Conservation (phyloP, 2,888 invertebrate genomes). For the Cephonodes hylas region DNA sequence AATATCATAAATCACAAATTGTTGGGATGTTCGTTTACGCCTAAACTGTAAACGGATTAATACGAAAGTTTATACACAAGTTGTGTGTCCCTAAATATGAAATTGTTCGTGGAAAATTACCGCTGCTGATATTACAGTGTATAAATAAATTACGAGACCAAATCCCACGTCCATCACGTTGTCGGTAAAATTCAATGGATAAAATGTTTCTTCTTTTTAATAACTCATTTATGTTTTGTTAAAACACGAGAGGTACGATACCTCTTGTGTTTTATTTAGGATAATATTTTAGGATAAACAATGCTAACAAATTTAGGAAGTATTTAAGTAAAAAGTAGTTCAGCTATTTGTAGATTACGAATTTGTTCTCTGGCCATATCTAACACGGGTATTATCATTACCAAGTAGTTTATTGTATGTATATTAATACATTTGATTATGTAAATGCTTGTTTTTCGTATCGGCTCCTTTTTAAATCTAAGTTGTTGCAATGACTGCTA, state of each 20-base stretch:
- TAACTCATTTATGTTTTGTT: background rate
- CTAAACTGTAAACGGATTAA: constrained; percentile 10
- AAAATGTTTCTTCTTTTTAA: background rate
- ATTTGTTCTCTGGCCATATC: too few species aligned
- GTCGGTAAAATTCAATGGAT: background rate
- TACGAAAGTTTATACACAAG: background rate
- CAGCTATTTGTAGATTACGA: too few species aligned
- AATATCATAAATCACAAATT: constrained; percentile 7
- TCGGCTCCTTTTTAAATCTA: background rate
- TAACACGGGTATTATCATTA: too few species aligned
- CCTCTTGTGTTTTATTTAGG: too few species aligned
- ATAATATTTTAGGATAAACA: too few species aligned
- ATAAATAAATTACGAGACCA: background rate
- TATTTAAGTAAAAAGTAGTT: too few species aligned
- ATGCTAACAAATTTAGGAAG: too few species aligned
- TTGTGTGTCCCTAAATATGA: background rate
- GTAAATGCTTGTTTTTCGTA: background rate
- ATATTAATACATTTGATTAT: background rate
- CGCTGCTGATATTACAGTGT: background rate
- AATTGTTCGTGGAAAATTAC: background rate
- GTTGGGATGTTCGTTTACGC: constrained; percentile 4
- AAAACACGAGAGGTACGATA: too few species aligned
- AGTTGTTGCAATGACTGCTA: background rate
- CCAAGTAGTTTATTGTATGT: too few species aligned
- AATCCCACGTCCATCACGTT: background rate